Percentiles rank a stretch among this genome's conserved stretches.
These are phyloP conservation scores for Diphyllodes magnificus DNA, from an alignment of 2,113 vertebrate genomes.

Conservation along the genomic window DNA sequence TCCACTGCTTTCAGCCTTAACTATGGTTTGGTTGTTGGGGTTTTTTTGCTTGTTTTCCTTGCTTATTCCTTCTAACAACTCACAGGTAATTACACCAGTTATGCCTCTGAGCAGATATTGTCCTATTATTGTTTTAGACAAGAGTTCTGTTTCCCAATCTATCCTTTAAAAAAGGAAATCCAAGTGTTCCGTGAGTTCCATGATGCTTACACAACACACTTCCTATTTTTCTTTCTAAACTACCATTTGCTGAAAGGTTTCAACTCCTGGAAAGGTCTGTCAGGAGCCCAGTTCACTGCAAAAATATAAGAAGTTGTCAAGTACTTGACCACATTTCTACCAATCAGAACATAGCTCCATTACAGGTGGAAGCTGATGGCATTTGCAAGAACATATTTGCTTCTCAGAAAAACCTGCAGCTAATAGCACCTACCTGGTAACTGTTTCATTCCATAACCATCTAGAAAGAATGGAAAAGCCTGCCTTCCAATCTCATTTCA, in stretches of 20 bases:
- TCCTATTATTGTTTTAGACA: background rate
- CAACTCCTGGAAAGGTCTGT: background rate
- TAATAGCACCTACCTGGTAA: background rate
- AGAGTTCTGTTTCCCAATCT: background rate
- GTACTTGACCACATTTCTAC: background rate
- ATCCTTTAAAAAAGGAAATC: background rate
- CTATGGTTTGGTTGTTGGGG: background rate
- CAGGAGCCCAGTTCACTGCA: background rate
- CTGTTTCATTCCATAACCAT: background rate
- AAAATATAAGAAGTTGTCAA: background rate
- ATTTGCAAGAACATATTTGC: background rate
- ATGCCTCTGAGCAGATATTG: background rate
- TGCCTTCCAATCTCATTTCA: background rate
- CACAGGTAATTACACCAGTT: background rate
- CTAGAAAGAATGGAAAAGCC: background rate
- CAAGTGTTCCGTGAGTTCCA: background rate
- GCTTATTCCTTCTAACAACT: background rate
- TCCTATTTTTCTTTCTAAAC: background rate
- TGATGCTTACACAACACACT: background rate
- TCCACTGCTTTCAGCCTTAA: background rate
- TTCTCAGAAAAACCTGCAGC: background rate
- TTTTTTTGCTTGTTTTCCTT: background rate
- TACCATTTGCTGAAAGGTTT: background rate
- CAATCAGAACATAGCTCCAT: background rate
- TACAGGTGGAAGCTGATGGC: background rate